Evolutionary conservation across 2,888 invertebrate genomes (phyloP), one percentile per base, ranked within the genome.

Genomic region (Peribatodes rhomboidaria): DNA sequence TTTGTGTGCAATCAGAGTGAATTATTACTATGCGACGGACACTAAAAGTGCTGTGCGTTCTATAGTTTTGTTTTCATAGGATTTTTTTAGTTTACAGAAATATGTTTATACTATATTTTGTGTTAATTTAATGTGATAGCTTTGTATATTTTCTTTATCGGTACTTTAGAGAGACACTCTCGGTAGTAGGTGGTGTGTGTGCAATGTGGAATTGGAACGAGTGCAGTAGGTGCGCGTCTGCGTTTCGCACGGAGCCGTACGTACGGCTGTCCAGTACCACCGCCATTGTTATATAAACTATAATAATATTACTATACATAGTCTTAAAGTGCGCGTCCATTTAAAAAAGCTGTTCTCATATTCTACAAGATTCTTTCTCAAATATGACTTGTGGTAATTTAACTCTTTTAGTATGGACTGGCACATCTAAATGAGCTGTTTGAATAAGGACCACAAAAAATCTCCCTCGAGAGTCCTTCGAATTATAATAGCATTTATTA

Each of bases 71-170:
- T 90, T 89, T 84, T 84, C 77, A 88, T 91, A 87, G 85, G 87
- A 86, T 88, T 85, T 83, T 87, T 90, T 90, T 88, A 88, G 88
- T 86, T 65, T 86, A 88, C 87, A 89, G 79, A 87, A 82, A 89
- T 88, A 88, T 90, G 90, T 91, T 90, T 86, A 89, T 91, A 89
- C 86, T 91, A 90, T 92, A 90, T 91, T 91, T 89, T 92, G 90
- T 89, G 88, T 92, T 92, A 89, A 89, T 90, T 91, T 92, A 89
- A 92, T 90, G 91, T 92, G 92, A 92, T 92, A 92, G 91, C 89
- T 90, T 90, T 93, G 91, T 92, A 93, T 89, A 92, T 91, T 93
- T 59, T 86, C 80, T 90, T 90, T 89, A 87, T 87, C 73, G 72
- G 78, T 83, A 79, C 61, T 67, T 72, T 80, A 79, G 85, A 87